Percentiles rank a stretch among this genome's conserved stretches.
Evolutionary conservation across 2,888 invertebrate genomes (phyloP).

Genomic region (Tromatobia lineatoria): DNA sequence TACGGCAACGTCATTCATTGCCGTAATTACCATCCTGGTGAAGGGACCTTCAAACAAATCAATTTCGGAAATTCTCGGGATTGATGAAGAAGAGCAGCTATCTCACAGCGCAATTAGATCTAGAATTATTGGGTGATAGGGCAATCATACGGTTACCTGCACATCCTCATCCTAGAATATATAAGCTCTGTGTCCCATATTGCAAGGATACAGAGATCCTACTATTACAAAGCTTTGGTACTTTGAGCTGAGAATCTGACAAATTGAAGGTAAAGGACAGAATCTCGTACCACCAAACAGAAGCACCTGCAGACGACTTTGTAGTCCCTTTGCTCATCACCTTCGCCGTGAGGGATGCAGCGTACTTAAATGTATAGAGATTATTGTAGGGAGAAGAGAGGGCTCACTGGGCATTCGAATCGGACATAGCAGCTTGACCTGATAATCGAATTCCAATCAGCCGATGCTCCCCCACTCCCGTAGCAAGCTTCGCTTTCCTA

Average conservation of each 20-base stretch:
- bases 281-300: slow-evolving; percentile 5
- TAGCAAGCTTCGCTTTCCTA: slow-evolving; percentile 44
- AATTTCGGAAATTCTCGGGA: neutral
- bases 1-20: neutral
- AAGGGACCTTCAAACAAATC: neutral
- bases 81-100: neutral
- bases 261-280: slow-evolving; percentile 31
- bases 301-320: neutral
- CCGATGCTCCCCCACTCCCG: slow-evolving; percentile 70
- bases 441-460: slow-evolving; percentile 81
- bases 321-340: neutral
- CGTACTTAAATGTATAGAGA: slow-evolving; percentile 66
- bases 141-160: neutral
- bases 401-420: slow-evolving; percentile 79
- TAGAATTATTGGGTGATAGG: slow-evolving; percentile 16
- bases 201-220: slow-evolving; percentile 5
- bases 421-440: slow-evolving; percentile 80
- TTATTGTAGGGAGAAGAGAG: slow-evolving; percentile 65
- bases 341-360: slow-evolving; percentile 23
- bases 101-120: neutral
- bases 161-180: neutral
- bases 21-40: neutral
- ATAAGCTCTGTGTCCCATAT: neutral
- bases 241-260: neutral
- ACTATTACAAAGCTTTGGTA: slow-evolving; percentile 34